Conservation (phyloP, 2,113 vertebrate genomes). For the Gobius niger region DNA sequence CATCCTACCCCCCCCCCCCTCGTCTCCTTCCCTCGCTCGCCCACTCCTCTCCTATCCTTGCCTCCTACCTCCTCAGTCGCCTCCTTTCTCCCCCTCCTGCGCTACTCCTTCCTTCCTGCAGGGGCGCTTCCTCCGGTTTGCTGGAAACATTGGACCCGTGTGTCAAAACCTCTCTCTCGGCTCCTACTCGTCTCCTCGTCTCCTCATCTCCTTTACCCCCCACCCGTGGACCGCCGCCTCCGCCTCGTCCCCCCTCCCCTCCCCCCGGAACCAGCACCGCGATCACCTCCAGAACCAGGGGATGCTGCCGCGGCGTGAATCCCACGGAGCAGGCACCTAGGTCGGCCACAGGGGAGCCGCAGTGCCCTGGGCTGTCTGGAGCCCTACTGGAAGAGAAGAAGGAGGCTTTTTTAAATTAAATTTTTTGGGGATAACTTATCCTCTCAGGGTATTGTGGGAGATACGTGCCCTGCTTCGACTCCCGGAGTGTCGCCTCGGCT, state of each 20-base stretch:
- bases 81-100: background rate
- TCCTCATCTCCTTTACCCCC: background rate
- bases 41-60: background rate
- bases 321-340: background rate
- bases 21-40: background rate
- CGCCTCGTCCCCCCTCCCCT: background rate
- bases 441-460: background rate
- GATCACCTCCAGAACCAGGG: background rate
- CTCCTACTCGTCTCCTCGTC: background rate
- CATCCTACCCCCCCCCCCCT: background rate
- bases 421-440: background rate
- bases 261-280: background rate
- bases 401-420: no score
- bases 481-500: constrained; percentile 1
- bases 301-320: background rate
- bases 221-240: no score
- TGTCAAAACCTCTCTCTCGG: background rate
- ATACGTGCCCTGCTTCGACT: background rate
- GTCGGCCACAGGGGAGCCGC: constrained; percentile 3
- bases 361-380: constrained; percentile 1
- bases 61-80: background rate
- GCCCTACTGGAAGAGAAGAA: background rate
- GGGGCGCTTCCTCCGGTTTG: constrained; percentile 3
- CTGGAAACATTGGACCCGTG: background rate
- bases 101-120: constrained; percentile 3